phyloP scores from a whole-genome alignment of 2,113 vertebrate genomes.

The Dolichotis patagonum region DNA sequence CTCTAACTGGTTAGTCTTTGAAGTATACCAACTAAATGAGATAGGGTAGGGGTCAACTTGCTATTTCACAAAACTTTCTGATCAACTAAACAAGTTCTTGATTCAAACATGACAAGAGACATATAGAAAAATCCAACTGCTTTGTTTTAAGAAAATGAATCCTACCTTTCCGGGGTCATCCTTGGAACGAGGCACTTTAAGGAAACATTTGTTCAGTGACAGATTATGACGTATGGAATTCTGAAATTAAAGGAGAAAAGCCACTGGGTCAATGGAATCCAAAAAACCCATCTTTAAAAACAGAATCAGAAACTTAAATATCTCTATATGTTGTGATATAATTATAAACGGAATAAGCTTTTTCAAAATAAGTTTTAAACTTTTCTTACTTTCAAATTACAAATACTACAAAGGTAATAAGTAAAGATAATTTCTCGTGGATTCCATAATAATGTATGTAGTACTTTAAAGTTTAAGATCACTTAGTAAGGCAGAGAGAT shows the following conservation, averaged over 20 bases:
- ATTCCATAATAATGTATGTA: not conserved
- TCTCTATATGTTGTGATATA: not conserved
- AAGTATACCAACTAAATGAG: not conserved
- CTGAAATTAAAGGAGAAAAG: constrained; percentile 85
- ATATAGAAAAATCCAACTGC: constrained; percentile 46
- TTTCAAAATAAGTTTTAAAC: constrained; percentile 61
- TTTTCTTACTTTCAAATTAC: constrained; percentile 61
- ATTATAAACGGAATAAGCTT: constrained; percentile 43
- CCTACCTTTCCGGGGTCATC: constrained; percentile 95
- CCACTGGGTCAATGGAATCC: constrained; percentile 40
- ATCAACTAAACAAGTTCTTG: constrained; percentile 15
- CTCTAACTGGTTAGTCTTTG: not conserved
- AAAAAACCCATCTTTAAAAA: constrained; percentile 59
- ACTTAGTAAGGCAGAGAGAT: constrained; percentile 34
- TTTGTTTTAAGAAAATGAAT: constrained; percentile 82
- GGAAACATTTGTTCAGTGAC: constrained; percentile 96
- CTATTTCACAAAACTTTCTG: constrained; percentile 4
- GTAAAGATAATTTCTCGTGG: not conserved
- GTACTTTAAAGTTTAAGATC: constrained; percentile 36
- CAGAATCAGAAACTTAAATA: constrained; percentile 53
- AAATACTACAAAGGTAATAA: constrained; percentile 46
- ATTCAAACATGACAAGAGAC: constrained; percentile 23
- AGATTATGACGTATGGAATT: constrained; percentile 97
- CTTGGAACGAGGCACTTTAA: constrained; percentile 95
- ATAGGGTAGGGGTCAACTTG: not conserved